A percentile compares a stretch with the other conserved stretches of the same genome.
phyloP scores from a whole-genome alignment of 2,113 vertebrate genomes.

The Triplophysa rosa region DNA sequence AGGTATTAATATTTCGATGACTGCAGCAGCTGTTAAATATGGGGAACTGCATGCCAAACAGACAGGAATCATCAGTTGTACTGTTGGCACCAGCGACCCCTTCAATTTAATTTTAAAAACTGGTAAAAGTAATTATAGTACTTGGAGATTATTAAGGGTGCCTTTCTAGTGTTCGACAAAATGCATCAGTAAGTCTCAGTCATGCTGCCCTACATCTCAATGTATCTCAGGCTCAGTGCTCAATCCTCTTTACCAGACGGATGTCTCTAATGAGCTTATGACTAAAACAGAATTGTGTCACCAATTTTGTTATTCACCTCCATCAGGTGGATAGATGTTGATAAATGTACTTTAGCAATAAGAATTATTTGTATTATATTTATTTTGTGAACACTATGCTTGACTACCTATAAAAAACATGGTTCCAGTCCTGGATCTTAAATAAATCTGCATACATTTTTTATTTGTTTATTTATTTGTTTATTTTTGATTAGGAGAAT shows the following conservation, averaged over 20 bases:
- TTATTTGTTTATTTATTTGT: too few relatives aligned
- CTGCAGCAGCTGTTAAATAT: neutral
- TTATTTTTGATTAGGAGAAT: too few relatives aligned
- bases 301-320: neutral
- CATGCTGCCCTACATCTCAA: neutral
- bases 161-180: neutral
- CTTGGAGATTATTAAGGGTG: constrained; percentile 1
- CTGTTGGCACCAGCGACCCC: neutral
- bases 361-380: too few relatives aligned
- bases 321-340: too few relatives aligned
- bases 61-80: neutral
- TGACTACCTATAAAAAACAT: too few relatives aligned
- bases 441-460: too few relatives aligned
- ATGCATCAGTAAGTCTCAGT: neutral
- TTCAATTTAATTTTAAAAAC: neutral
- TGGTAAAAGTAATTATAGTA: neutral
- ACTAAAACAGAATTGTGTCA: neutral
- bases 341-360: too few relatives aligned
- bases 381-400: too few relatives aligned
- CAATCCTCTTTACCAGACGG: neutral
- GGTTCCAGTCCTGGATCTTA: too few relatives aligned
- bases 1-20: neutral
- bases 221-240: neutral
- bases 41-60: neutral
- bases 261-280: neutral